Conservation (phyloP, 2,797 vertebrate genomes). For the Hyperoplus lanceolatus region DNA sequence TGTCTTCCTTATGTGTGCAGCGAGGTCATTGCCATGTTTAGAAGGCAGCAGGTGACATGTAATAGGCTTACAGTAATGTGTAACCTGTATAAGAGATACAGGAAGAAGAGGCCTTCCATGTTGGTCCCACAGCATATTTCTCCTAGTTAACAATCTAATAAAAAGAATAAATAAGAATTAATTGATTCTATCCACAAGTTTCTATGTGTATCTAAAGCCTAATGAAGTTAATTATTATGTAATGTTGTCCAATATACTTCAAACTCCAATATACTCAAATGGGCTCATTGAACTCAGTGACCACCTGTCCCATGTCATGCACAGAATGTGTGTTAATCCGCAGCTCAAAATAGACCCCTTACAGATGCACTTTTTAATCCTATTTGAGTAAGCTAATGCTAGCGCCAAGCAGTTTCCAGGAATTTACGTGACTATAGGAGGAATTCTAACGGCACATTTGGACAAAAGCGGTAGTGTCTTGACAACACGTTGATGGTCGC, state of each 20-base stretch:
- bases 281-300: not conserved
- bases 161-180: not conserved
- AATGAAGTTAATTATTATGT: not conserved
- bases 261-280: not conserved
- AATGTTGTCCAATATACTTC: not conserved
- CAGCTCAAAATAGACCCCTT: conserved; percentile 12
- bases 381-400: not conserved
- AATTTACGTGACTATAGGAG: not conserved
- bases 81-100: conserved; percentile 10
- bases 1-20: conserved; percentile 2
- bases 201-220: not conserved
- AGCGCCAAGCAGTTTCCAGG: not conserved
- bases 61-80: conserved; percentile 59
- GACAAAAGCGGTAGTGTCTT: too few species aligned
- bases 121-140: not conserved
- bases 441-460: too few species aligned
- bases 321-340: not conserved
- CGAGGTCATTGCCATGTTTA: conserved; percentile 26
- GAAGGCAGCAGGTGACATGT: conserved; percentile 36
- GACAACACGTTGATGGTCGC: too few species aligned
- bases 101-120: not conserved
- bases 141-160: conserved; percentile 1
- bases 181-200: not conserved
- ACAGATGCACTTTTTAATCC: not conserved
- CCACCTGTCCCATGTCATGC: not conserved